phyloP scores from a whole-genome alignment of 2,888 invertebrate species.

The Diaphora mendica region DNA sequence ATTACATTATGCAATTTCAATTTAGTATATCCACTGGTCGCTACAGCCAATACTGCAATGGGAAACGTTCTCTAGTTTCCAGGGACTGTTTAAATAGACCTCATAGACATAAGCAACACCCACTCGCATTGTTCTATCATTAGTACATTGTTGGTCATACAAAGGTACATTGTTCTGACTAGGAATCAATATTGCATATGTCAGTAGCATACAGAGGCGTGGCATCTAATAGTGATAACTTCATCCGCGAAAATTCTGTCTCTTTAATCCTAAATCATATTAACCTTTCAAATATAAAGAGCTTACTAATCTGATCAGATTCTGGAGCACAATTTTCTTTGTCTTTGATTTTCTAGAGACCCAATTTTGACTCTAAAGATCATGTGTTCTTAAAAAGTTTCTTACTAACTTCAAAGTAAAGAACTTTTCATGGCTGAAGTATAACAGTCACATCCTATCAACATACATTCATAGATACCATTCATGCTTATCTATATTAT shows the following conservation, averaged over 20 bases:
- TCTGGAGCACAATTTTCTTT: background rate
- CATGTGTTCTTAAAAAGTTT: background rate
- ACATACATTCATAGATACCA: too few relatives aligned
- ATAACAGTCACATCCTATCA: too few relatives aligned
- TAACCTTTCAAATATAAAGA: background rate
- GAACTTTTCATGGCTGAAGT: too few relatives aligned
- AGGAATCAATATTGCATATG: background rate
- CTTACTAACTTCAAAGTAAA: background rate
- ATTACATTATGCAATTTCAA: too few relatives aligned
- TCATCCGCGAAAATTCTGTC: background rate
- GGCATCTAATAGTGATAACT: background rate
- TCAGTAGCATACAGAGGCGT: background rate
- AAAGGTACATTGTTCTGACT: conserved; percentile 5
- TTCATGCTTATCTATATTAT: too few relatives aligned
- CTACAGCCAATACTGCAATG: background rate
- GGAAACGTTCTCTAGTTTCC: background rate
- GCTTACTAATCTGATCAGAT: background rate
- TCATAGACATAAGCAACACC: background rate
- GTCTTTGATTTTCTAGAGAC: background rate
- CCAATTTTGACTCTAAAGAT: background rate
- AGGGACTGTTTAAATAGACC: background rate
- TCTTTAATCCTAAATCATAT: background rate
- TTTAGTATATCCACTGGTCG: too few relatives aligned
- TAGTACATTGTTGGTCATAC: background rate
- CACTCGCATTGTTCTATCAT: conserved; percentile 2